Evolutionary conservation across 2,888 invertebrate species (phyloP), one percentile per base, ranked within the genome.

Genomic region (Sesia apiformis): DNA sequence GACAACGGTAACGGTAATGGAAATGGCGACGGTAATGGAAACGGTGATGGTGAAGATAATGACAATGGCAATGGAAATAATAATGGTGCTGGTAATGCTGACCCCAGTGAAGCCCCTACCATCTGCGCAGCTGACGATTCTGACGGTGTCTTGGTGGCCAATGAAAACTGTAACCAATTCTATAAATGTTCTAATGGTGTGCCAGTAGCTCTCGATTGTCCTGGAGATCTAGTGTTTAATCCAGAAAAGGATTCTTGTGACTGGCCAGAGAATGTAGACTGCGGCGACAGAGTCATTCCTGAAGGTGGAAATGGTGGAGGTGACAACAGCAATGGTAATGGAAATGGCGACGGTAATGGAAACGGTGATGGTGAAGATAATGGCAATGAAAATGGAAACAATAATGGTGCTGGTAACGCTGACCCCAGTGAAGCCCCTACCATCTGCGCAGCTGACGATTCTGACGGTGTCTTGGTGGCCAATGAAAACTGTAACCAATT

Each of bases 401-500:
- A 52, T 41, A 53, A 49, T 39, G 57, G 57, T 4, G 57, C 52
- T 4, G 65, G 65, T 40, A 64, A 70, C 38, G 56, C 62, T 40
- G 55, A 70, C 42, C 73, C 74, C 3, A 62, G 61, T 38, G 59
- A 70, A 61, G 73, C 74, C 5, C 63, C 67, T 0, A 43, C 54
- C 3, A 66, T 75, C 38, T 76, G 76, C 49, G 63, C 66, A 38
- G 57, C 57, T 53, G 58, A 61, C 53, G 65, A 49, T 5, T 68
- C 73, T 7, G 64, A 70, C 3, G 62, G 60, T 39, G 55, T 63
- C 3, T 53, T 74, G 3, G 57, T 76, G 38, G 69, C 65, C 4
- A 73, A 77, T 55, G 67, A 75, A 55, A 66, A 74, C 52, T 78
- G 77, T 55, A 68, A 70, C 40, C 62, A 72, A 51, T 76, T 69